Evolutionary conservation across 2,797 vertebrate genomes (phyloP), one percentile per base, ranked within the genome.

Genomic region (Pseudocheirus occidentalis): DNA sequence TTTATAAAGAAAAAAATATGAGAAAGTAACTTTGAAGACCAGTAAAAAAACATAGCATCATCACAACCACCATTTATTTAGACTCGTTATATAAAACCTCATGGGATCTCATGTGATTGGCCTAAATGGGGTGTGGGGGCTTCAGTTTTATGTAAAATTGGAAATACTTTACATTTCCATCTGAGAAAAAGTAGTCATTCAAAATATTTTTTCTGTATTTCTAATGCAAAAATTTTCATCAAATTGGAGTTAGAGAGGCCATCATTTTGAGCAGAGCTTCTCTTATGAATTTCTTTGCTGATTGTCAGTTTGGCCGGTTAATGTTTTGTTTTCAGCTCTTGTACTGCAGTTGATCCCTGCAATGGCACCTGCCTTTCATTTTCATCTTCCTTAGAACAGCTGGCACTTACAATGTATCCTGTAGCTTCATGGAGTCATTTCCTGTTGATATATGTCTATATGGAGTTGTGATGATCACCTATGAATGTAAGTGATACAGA

Each of bases 381-480:
- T 97, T 95, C 97, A 90, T 97, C 91, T 98, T 95, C 66, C 55
- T 93, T 94, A 94, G 95, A 94, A 95, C 90, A 97, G 93, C 93
- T 97, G 90, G 34, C 81, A 95, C 94, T 97, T 96, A 81, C 12
- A 58, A 93, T 73, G 21, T 91, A 94, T 55, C 24, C 92, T 94
- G 52, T 94, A 96, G 56, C 94, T 92, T 95, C 95, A 92, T 57
- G 96, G 11, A 95, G 90, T 97, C 93, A 97, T 97, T 97, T 95
- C 93, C 93, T 90, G 55, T 54, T 95, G 96, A 97, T 96, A 95
- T 89, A 96, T 95, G 97, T 13, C 92, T 97, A 40, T 96, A 97
- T 91, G 92, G 94, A 96, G 81, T 96, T 96, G 92, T 11, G 87
- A 98, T 98, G 97, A 98, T 98, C 95, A 98, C 94, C 97, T 98